Percentiles rank a stretch among this genome's conserved stretches.
phyloP scores from a whole-genome alignment of 2,113 vertebrate species.

The Eulacestoma nigropectus region DNA sequence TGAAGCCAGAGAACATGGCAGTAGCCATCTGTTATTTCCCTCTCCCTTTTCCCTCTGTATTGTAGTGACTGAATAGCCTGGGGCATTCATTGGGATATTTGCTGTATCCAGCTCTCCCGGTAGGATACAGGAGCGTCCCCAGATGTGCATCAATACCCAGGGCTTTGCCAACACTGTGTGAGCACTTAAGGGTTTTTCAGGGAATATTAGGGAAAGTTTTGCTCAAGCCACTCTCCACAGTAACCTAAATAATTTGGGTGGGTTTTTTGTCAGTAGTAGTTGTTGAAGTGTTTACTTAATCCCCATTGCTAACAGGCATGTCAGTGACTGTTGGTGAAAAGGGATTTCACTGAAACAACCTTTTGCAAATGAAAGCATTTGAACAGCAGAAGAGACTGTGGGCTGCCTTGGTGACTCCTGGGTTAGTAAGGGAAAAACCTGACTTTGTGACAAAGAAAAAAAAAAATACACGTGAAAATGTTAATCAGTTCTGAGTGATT shows the following conservation, averaged over 20 bases:
- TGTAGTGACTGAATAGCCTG: background rate
- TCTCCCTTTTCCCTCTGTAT: background rate
- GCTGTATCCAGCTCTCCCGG: background rate
- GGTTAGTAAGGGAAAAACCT: background rate
- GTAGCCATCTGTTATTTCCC: background rate
- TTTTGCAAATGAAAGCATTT: background rate
- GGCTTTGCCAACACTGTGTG: background rate
- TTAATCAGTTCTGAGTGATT: background rate
- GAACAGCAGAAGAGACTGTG: background rate
- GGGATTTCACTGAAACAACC: background rate
- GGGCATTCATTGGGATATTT: background rate
- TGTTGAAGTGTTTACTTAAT: background rate
- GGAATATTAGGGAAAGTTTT: background rate
- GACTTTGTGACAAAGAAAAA: background rate
- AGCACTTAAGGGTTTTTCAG: background rate
- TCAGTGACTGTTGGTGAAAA: background rate
- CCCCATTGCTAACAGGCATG: background rate
- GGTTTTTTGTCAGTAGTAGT: background rate
- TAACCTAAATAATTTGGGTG: background rate
- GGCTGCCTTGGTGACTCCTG: background rate
- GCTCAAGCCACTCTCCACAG: background rate
- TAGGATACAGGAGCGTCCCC: background rate
- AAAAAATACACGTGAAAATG: background rate
- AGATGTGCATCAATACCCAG: no score
- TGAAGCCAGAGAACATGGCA: background rate